phyloP scores from a whole-genome alignment of 2,888 invertebrate species.

The Sesamia inferens region DNA sequence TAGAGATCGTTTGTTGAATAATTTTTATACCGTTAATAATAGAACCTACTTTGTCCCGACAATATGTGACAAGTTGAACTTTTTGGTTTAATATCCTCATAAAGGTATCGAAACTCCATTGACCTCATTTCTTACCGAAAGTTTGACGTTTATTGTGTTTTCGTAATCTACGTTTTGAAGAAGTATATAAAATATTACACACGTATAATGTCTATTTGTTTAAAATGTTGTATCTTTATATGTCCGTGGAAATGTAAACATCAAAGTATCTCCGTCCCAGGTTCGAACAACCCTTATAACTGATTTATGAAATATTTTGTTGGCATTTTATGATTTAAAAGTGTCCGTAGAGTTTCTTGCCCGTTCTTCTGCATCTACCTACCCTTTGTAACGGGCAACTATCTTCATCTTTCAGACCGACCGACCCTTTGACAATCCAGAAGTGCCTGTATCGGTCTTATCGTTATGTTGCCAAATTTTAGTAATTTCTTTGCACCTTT shows the following conservation, averaged over 20 bases:
- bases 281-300: conserved; percentile 4
- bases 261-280: neutral
- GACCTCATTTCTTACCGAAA: neutral
- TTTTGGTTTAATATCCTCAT: neutral
- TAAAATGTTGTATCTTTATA: conserved; percentile 26
- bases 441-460: neutral
- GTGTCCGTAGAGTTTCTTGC: too few species aligned
- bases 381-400: too few species aligned
- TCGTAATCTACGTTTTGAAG: neutral
- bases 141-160: neutral
- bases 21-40: neutral
- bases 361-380: too few species aligned
- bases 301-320: neutral
- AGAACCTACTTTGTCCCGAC: neutral
- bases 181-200: neutral
- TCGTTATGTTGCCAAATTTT: conserved; percentile 9
- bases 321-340: too few species aligned
- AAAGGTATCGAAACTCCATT: neutral
- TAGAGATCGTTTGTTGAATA: neutral
- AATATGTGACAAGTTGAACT: neutral
- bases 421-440: too few species aligned
- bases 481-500: neutral
- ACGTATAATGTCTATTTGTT: conserved; percentile 17
- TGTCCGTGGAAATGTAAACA: neutral
- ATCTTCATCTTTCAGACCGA: too few species aligned